Conservation (phyloP, 2,797 vertebrate genomes). For the Spatula clypeata region DNA sequence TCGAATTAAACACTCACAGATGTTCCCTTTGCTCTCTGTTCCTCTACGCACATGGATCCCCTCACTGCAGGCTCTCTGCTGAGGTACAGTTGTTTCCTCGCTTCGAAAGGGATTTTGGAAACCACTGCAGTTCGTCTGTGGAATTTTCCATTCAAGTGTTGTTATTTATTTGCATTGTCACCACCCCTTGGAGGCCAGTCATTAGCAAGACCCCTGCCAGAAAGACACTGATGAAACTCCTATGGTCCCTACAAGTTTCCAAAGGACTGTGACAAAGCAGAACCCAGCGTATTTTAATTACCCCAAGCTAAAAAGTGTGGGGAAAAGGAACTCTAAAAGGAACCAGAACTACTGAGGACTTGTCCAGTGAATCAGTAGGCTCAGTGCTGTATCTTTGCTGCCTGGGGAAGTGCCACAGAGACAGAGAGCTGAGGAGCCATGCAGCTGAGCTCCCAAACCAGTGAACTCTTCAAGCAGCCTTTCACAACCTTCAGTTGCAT, state of each 20-base stretch:
- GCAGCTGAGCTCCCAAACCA: not conserved
- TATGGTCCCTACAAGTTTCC: not conserved
- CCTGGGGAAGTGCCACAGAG: not conserved
- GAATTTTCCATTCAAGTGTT: constrained; percentile 29
- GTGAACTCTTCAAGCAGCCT: not conserved
- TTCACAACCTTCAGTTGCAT: not conserved
- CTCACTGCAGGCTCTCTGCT: not conserved
- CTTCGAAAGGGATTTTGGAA: constrained; percentile 35
- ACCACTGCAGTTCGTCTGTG: not conserved
- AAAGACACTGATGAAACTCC: not conserved
- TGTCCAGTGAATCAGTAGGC: not conserved
- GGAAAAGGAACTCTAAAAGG: not conserved
- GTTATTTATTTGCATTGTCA: constrained; percentile 49
- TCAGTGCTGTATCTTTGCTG: not conserved
- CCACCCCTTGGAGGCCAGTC: not conserved
- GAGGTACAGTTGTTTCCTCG: constrained; percentile 25
- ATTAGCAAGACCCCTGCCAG: not conserved
- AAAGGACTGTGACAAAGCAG: not conserved
- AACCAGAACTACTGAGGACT: not conserved
- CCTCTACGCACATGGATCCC: not conserved
- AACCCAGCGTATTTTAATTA: not conserved
- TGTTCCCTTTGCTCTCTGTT: constrained; percentile 9
- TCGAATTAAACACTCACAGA: constrained; percentile 52
- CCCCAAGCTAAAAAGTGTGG: not conserved
- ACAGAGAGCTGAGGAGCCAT: not conserved